phyloP scores from a whole-genome alignment of 2,113 vertebrate genomes.

The Callithrix jacchus region DNA sequence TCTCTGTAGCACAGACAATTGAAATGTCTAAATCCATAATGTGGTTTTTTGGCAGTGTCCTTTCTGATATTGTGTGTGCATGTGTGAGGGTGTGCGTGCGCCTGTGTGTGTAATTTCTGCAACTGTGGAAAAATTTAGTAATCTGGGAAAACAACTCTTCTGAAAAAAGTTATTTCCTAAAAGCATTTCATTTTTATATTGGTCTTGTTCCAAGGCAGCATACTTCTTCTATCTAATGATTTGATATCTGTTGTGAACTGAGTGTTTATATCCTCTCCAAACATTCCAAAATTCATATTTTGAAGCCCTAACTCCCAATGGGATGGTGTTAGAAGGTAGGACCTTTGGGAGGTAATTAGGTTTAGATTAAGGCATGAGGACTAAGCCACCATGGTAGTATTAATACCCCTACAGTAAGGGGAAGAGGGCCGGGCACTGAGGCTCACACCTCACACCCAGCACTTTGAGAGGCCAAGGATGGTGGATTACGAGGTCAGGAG shows the following conservation, averaged over 20 bases:
- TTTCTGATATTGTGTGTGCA: not conserved
- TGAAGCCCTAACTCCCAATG: not conserved
- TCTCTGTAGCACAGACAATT: not conserved
- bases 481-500: too few relatives aligned
- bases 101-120: not conserved
- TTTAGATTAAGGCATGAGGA: not conserved
- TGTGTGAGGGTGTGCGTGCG: not conserved
- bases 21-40: not conserved
- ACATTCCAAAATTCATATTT: not conserved
- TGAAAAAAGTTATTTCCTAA: constrained; percentile 8
- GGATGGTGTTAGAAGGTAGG: not conserved
- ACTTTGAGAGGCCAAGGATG: too few relatives aligned
- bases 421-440: too few relatives aligned
- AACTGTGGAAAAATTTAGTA: not conserved
- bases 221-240: not conserved
- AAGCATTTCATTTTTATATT: not conserved
- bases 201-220: not conserved
- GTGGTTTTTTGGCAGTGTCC: not conserved
- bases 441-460: too few relatives aligned
- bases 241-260: not conserved
- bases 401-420: too few relatives aligned
- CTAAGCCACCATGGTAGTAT: not conserved
- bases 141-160: not conserved
- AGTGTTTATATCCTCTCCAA: not conserved
- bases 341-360: not conserved